Conservation (phyloP, 2,113 vertebrate genomes). For the Phalacrocorax aristotelis region DNA sequence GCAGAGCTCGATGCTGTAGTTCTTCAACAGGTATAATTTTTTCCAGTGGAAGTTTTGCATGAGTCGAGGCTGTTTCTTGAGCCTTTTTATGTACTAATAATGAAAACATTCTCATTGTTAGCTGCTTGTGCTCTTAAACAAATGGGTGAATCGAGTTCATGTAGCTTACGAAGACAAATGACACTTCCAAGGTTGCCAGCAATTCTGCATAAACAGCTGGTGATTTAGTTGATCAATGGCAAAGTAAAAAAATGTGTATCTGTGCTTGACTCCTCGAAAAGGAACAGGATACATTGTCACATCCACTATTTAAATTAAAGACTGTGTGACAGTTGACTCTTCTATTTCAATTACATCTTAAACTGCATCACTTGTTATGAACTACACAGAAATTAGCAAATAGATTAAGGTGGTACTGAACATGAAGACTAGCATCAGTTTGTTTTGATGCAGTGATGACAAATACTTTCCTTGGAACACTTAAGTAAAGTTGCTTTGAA, state of each 20-base stretch:
- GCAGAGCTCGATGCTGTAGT: not conserved
- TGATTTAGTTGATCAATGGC: constrained; percentile 19
- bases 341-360: not conserved
- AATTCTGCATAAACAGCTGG: constrained; percentile 16
- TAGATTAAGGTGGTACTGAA: not conserved
- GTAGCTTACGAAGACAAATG: constrained; percentile 23
- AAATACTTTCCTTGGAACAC: not conserved
- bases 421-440: not conserved
- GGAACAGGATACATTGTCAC: not conserved
- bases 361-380: not conserved
- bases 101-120: not conserved
- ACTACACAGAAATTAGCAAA: not conserved
- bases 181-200: constrained; percentile 5
- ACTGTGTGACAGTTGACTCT: not conserved
- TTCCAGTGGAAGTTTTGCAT: not conserved
- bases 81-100: not conserved
- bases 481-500: not conserved
- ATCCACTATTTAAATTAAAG: not conserved
- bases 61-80: not conserved
- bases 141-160: constrained; percentile 1
- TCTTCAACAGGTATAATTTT: not conserved
- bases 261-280: not conserved
- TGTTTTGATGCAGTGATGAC: not conserved
- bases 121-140: not conserved
- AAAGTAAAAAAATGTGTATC: not conserved